phyloP scores from a whole-genome alignment of 2,797 vertebrate species.

The Hyperoplus lanceolatus region DNA sequence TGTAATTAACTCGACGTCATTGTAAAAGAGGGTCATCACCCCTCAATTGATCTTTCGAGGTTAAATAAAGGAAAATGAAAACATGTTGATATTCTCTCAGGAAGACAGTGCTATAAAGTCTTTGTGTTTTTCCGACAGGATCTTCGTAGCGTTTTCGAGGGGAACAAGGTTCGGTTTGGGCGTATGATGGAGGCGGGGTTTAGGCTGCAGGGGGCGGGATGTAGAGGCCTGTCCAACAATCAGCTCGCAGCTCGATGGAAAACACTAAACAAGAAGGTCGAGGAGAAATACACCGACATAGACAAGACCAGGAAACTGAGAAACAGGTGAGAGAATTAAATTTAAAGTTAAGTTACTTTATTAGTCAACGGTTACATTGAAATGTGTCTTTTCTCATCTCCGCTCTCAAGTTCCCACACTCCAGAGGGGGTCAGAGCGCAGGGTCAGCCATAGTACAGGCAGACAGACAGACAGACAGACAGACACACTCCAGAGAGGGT shows the following conservation, averaged over 20 bases:
- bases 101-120: slow-evolving; percentile 9
- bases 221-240: slow-evolving; percentile 71
- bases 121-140: slow-evolving; percentile 77
- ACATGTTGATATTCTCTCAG: not conserved
- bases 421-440: too few relatives aligned
- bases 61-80: too few relatives aligned
- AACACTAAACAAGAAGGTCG: slow-evolving; percentile 80
- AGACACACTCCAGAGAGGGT: too few relatives aligned
- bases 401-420: too few relatives aligned
- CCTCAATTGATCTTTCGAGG: too few relatives aligned
- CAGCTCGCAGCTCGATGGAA: slow-evolving; percentile 85
- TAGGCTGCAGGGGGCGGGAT: slow-evolving; percentile 75
- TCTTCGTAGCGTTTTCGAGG: slow-evolving; percentile 78
- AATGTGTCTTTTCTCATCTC: not conserved
- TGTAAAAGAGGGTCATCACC: too few relatives aligned
- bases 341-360: too few relatives aligned
- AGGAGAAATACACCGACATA: slow-evolving; percentile 72
- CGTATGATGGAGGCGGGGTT: slow-evolving; percentile 85
- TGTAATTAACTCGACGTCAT: too few relatives aligned
- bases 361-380: not conserved
- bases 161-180: slow-evolving; percentile 79
- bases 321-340: slow-evolving; percentile 75
- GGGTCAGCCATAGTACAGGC: too few relatives aligned
- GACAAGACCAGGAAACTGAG: slow-evolving; percentile 82
- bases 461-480: too few relatives aligned